Conservation (phyloP, 2,113 vertebrate species). For the Ailuropoda melanoleuca region DNA sequence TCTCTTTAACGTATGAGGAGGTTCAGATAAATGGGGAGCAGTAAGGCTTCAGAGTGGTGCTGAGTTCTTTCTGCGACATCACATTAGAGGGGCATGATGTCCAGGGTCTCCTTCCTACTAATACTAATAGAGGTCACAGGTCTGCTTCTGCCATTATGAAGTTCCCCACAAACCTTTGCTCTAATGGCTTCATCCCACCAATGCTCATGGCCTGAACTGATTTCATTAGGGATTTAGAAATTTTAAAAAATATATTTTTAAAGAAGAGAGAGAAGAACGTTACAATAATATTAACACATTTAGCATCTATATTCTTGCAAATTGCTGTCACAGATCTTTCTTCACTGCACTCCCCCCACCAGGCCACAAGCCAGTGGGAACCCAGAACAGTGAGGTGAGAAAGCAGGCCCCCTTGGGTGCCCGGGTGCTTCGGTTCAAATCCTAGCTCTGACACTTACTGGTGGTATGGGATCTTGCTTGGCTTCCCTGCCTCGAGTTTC, state of each 20-base stretch:
- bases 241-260: background rate
- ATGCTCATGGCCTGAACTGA: background rate
- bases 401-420: fast-evolving
- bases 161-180: background rate
- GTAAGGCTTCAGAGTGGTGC: fast-evolving
- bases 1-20: background rate
- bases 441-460: background rate
- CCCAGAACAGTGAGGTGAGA: background rate
- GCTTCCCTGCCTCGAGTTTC: background rate
- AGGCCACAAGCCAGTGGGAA: background rate
- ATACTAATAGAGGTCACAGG: fast-evolving
- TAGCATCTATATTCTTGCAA: background rate
- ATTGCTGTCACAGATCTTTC: background rate
- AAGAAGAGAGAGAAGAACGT: background rate
- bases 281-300: background rate
- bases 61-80: fast-evolving
- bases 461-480: background rate
- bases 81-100: background rate
- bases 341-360: background rate
- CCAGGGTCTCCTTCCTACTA: background rate
- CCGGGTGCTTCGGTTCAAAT: background rate
- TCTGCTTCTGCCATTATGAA: background rate
- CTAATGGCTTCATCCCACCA: background rate
- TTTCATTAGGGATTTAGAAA: background rate
- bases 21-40: background rate